Percentiles rank a stretch among this genome's conserved stretches.
These are phyloP conservation scores for Microplitis demolitor DNA, from an alignment of 1,140 invertebrate species.

Conservation along the genomic window DNA sequence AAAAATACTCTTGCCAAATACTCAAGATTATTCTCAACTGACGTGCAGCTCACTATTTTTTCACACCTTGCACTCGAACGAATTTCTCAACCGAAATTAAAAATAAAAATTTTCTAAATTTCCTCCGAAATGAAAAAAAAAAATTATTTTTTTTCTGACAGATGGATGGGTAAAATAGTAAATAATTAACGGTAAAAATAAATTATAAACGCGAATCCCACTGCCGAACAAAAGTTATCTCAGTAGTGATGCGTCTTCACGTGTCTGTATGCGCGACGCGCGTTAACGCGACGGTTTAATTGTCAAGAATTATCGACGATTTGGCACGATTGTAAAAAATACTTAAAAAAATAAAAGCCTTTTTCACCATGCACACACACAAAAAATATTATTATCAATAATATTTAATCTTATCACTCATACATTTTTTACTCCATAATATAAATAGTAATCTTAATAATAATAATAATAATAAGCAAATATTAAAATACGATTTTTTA, in stretches of 20 bases:
- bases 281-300: slow-evolving; percentile 6
- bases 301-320: slow-evolving; percentile 12
- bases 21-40: neutral
- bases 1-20: neutral
- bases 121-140: no score
- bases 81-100: no score
- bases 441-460: neutral
- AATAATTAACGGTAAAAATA: no score
- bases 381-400: neutral
- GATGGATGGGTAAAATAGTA: no score
- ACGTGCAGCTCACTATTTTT: neutral
- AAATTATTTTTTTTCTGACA: no score
- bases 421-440: no score
- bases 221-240: no score
- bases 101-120: no score
- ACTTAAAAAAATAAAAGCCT: slow-evolving; percentile 1
- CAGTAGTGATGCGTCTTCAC: slow-evolving; percentile 16
- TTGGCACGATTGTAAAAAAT: slow-evolving; percentile 1
- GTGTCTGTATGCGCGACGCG: slow-evolving; percentile 29
- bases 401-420: no score
- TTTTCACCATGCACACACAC: neutral
- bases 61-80: no score
- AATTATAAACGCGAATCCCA: no score
- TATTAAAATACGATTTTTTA: neutral
- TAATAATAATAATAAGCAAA: neutral